Base-by-base conservation (phyloP, 2,113 vertebrate species). In the Ammodytes dubius region DNA sequence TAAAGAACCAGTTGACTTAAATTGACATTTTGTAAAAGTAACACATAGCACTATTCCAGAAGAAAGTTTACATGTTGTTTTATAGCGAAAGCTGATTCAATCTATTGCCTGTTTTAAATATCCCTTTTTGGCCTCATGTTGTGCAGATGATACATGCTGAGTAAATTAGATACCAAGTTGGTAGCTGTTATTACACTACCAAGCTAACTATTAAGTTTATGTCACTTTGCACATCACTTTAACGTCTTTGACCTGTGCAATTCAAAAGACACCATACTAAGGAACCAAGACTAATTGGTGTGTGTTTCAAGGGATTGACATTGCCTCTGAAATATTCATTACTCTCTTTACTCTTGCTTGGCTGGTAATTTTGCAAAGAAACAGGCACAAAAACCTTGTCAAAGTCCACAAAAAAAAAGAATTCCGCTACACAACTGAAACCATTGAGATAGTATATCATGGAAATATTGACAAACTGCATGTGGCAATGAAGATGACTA, bases 241-340 rank as follows among this genome's bases (percentile, higher is more conserved):
- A 53, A 69, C 61, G 70, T 43, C 35, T 70, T 12, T 71, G 73
- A 43, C 47, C 6, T 1, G 49, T 72, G 43, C 66, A 67, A 65
- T 35, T 60, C 43, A 47, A 53, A 73, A 57, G 35, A 74, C 45
- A 50, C 45, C 65, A n/a, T 3, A 9, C 58, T 63, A 57, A 2
- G 46, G 39, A 82, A 72, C 37, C 72, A 82, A 27, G 70, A 87
- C 49, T 46, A 27, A 35, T 3, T 39, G 71, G 85, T 89, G 74
- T 88, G 46, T 15, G 69, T 90, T 90, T 88, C 87, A 88, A 80
- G 57, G 19, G 66, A 77, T 52, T 84, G 84, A 81, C 53, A 5
- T 39, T 43, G 45, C 17, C 80, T 3, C 69, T 92, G 37, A 91
- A 93, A 93, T 89, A 94, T 94, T 87, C 58, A 91, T 89, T 37